Base-by-base conservation (phyloP, 2,797 vertebrate species). In the Peromyscus eremicus region DNA sequence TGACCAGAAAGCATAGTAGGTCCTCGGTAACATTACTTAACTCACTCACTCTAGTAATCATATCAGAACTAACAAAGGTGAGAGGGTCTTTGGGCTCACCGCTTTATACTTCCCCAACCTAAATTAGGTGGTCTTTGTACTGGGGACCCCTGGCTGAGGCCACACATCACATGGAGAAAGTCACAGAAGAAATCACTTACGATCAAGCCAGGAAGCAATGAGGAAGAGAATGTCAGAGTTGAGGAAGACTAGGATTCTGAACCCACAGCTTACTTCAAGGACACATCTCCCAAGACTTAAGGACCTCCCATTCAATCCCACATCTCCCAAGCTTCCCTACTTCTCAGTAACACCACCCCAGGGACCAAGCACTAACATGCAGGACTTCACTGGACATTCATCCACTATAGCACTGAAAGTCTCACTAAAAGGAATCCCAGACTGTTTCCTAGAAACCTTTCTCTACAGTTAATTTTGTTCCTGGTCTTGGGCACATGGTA, bases 381-480 rank as follows among this genome's bases (percentile, higher is more conserved):
- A 0, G 8, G 19, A 29, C 52, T 79, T 34, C 17, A 55, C 16
- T 4, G 52, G 37, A 25, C 64, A 12, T 14, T 62, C 32, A 5
- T 46, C 49, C 49, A 57, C n/a, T 21, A 34, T 9, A 32, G 57
- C 40, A 3, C 21, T 21, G 64, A 83, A 2, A 19, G 25, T 71
- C 40, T 89, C 85, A 62, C 83, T n/a, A 75, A 76, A 25, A 68
- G 43, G 80, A 93, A 79, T 49, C 37, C 49, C 23, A 14, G 16
- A 7, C n/a, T 7, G 12, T 73, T 66, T 87, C 66, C 60, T 27
- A 73, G 60, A 71, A 84, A 62, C 66, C 55, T 84, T 92, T 66
- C 71, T 81, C 66, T 71, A 23, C 2, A 37, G 68, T 77, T 94
- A 43, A 70, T 76, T 95, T 92, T 81, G 32, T 94, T 92, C 57